These are phyloP conservation scores for Glossophaga mutica DNA, from an alignment of 2,797 vertebrate genomes.

Conservation along the genomic window DNA sequence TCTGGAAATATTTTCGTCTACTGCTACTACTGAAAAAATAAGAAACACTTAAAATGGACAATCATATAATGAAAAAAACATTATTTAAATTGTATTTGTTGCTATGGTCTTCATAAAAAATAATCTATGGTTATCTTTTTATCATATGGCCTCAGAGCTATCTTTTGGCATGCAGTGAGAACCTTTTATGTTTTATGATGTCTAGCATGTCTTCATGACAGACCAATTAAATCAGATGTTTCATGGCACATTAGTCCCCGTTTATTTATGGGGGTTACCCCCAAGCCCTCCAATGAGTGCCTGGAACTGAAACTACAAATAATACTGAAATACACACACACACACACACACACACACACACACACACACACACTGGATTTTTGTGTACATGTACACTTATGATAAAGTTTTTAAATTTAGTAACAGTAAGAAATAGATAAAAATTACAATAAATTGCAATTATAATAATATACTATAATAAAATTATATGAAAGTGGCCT, in stretches of 20 bases:
- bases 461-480: not conserved
- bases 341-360: accelerated
- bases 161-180: not conserved
- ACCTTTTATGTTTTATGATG: not conserved
- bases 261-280: not conserved
- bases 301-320: not conserved
- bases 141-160: not conserved
- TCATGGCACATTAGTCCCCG: not conserved
- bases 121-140: not conserved
- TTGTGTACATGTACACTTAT: not conserved
- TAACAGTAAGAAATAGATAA: not conserved
- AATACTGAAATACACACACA: not conserved
- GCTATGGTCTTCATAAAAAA: not conserved
- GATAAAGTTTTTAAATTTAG: not conserved
- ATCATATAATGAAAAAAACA: not conserved
- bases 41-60: not conserved
- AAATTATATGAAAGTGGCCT: not conserved
- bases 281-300: not conserved
- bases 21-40: not conserved
- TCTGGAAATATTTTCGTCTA: not conserved
- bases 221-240: not conserved
- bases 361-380: not conserved
- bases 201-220: not conserved
- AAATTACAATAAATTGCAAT: not conserved
- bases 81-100: not conserved